Percentiles rank a stretch among this genome's conserved stretches.
These are phyloP conservation scores for Psammodynastes pulverulentus DNA, from an alignment of 2,113 vertebrate genomes.

Conservation along the genomic window DNA sequence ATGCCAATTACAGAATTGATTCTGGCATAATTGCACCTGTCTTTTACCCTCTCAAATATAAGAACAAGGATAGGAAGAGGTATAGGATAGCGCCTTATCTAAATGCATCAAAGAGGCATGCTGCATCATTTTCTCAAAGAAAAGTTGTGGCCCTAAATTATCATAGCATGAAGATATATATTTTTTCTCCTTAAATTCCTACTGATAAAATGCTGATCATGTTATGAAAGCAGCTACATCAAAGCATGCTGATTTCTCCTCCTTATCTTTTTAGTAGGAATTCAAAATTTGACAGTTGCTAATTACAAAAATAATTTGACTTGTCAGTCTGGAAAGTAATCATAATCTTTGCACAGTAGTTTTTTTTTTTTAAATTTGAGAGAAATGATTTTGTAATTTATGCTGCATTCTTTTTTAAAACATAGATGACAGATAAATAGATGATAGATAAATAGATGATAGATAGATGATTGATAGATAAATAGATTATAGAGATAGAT, in stretches of 20 bases:
- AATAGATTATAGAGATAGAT: too few species aligned
- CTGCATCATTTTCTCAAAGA: background rate
- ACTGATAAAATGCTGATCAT: background rate
- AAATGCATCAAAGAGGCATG: background rate
- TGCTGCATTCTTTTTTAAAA: background rate
- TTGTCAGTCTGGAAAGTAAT: background rate
- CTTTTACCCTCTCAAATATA: background rate
- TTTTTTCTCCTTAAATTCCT: background rate
- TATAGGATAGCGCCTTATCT: background rate
- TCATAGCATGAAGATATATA: background rate
- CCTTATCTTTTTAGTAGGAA: background rate
- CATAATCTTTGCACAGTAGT: background rate
- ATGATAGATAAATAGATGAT: too few species aligned
- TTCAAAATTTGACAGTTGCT: background rate
- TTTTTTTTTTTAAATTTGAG: constrained; percentile 4
- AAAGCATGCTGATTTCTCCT: background rate
- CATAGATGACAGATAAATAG: too few species aligned
- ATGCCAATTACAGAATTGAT: background rate
- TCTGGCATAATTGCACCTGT: background rate
- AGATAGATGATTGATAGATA: too few species aligned
- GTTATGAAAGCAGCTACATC: background rate
- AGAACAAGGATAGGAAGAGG: background rate
- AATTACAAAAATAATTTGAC: constrained; percentile 1
- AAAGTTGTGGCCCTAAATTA: background rate
- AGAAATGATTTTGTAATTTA: constrained; percentile 8